A percentile compares a stretch with the other conserved stretches of the same genome.
Evolutionary conservation across 1,140 invertebrate species (phyloP).

Genomic region (Helicoverpa zea): DNA sequence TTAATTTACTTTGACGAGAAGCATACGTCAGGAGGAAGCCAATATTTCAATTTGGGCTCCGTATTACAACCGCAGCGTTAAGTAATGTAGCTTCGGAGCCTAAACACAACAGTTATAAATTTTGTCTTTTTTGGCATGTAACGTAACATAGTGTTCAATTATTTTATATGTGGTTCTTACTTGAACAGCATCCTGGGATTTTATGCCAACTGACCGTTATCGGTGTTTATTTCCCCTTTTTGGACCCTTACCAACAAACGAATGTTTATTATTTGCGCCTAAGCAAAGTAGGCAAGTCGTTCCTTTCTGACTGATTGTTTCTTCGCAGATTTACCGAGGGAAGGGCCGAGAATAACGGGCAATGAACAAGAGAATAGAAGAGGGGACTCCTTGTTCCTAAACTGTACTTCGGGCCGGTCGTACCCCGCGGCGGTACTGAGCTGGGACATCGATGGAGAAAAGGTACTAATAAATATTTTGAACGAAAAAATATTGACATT

Average conservation of each 20-base stretch:
- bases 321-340: conserved; percentile 90
- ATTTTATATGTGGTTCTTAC: conserved; percentile 35
- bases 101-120: conserved; percentile 14
- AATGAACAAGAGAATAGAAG: conserved; percentile 92
- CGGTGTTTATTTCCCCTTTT: conserved; percentile 5
- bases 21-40: conserved; percentile 44
- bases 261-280: neutral
- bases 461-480: conserved; percentile 86
- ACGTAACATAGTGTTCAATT: conserved; percentile 2
- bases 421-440: conserved; percentile 91
- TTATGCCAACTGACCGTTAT: neutral
- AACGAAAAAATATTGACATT: conserved; percentile 37
- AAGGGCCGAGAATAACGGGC: conserved; percentile 93
- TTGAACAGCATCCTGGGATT: neutral
- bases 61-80: conserved; percentile 38
- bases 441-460: conserved; percentile 94
- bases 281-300: neutral
- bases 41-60: conserved; percentile 52
- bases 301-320: conserved; percentile 4
- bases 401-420: conserved; percentile 94
- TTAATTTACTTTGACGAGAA: conserved; percentile 45
- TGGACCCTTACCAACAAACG: neutral
- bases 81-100: neutral
- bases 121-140: conserved; percentile 11
- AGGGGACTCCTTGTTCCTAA: conserved; percentile 93